Evolutionary conservation across 1,140 invertebrate genomes (phyloP), one percentile per base, ranked within the genome.

Genomic region (Penaeus indicus): DNA sequence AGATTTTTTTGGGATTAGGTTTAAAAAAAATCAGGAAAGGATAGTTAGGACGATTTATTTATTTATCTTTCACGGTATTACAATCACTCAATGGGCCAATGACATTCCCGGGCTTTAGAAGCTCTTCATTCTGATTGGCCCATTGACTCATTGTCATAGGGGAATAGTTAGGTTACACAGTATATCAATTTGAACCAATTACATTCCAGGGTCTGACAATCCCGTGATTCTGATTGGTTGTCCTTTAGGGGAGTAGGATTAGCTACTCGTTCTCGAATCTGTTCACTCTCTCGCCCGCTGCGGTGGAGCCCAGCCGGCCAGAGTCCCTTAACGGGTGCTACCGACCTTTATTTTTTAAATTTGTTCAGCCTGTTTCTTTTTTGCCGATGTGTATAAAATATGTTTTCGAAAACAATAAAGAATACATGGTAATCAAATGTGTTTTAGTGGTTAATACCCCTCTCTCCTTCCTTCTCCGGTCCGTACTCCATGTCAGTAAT

Each of bases 321-420:
- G 42, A 80, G 19, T 21, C n/a, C 64, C 62, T 79, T 54, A 54
- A 42, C 32, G 27, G 77, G 85, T 22, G 61, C 75, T 67, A 80
- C 72, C 82, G 47, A 83, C 54, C 79, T 77, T 60, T 69, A 77
- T 79, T 81, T 54, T 54, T 54, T 1, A 54, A 54, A 54, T 54
- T 84, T 88, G 87, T 84, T 88, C 81, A 88, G 87, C 81, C 84
- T 84, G 38, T 84, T 84, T 78, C 69, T 78, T 84, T 62, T 88
- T 88, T 88, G 72, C 81, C 87, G 77, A 88, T 77, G 87, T 88
- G 87, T 88, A 88, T 79, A 88, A 84, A 84, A 88, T 88, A 75
- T 88, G 72, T 88, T 88, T 86, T 88, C 77, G 81, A 84, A 84
- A 88, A 84, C 72, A 88, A 88, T 88, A 88, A 88, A 88, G 78